Percentiles rank a stretch among this genome's conserved stretches.
Evolutionary conservation across 2,888 invertebrate genomes (phyloP).

Genomic region (Conops quadrifasciatus): DNA sequence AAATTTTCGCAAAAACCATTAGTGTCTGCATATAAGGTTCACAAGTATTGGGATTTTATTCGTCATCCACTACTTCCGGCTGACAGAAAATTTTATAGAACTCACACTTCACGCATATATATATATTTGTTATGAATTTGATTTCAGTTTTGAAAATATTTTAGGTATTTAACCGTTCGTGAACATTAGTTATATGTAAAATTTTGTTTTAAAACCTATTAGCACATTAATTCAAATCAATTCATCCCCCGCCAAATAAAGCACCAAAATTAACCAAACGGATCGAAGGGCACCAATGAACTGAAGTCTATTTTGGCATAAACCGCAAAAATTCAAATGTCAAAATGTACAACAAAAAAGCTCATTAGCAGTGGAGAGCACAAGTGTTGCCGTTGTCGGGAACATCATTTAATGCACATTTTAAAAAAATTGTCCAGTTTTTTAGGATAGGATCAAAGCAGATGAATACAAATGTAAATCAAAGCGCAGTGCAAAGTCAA

Average conservation of each 20-base stretch:
- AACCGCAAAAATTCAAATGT: conserved; percentile 29
- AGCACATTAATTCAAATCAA: background rate
- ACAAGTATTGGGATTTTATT: conserved; percentile 1
- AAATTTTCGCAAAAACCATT: background rate
- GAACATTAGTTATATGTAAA: background rate
- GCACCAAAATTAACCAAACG: background rate
- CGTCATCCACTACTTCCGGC: conserved; percentile 13
- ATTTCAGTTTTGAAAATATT: background rate
- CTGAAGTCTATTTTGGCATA: conserved; percentile 16
- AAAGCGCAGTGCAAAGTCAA: too few species aligned
- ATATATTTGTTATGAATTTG: background rate
- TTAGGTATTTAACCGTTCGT: background rate
- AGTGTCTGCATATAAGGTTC: conserved; percentile 5
- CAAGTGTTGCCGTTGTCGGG: background rate
- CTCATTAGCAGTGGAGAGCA: background rate
- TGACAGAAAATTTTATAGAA: background rate
- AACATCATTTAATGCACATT: too few species aligned
- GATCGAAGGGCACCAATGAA: background rate
- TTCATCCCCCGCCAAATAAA: background rate
- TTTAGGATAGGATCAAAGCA: too few species aligned
- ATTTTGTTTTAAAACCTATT: conserved; percentile 13
- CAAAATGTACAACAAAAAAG: conserved; percentile 6
- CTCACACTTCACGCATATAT: background rate
- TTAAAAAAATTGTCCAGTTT: too few species aligned
- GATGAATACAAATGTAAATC: too few species aligned